These are phyloP conservation scores for Apamea crenata DNA, from an alignment of 2,888 invertebrate species.

Conservation along the genomic window DNA sequence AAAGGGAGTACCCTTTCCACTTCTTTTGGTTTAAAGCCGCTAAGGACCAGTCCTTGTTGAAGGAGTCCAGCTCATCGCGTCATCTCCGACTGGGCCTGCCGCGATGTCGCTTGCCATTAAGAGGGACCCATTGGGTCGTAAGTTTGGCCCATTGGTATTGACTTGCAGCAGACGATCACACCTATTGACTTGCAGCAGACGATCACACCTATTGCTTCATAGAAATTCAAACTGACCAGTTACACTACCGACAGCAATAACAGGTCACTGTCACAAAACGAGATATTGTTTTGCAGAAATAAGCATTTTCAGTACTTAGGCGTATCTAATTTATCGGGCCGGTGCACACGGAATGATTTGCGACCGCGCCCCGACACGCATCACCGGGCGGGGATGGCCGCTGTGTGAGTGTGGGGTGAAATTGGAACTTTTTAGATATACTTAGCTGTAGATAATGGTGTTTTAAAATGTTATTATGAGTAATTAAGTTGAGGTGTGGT, in stretches of 20 bases:
- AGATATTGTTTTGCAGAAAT: constrained; percentile 55
- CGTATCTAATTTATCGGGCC: constrained; percentile 71
- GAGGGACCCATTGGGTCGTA: too few species aligned
- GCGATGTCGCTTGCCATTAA: too few species aligned
- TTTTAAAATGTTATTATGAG: neutral
- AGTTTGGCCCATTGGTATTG: too few species aligned
- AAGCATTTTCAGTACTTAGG: constrained; percentile 66
- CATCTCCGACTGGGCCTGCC: too few species aligned
- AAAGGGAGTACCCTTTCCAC: too few species aligned
- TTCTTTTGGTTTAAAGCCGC: too few species aligned
- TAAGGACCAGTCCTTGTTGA: too few species aligned
- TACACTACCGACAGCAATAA: constrained; percentile 3
- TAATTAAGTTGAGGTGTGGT: neutral
- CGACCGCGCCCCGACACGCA: constrained; percentile 65
- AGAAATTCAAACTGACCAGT: neutral
- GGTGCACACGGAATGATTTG: constrained; percentile 71
- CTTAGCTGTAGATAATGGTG: constrained; percentile 1
- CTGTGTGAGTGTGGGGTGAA: constrained; percentile 33
- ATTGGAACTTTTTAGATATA: constrained; percentile 24
- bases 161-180: too few species aligned
- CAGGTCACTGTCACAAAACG: constrained; percentile 40
- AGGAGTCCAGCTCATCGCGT: too few species aligned
- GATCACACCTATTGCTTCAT: neutral
- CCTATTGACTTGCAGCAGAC: too few species aligned
- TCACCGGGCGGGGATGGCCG: constrained; percentile 46